Percentiles rank a stretch among this genome's conserved stretches.
phyloP scores from a whole-genome alignment of 2,888 invertebrate genomes.

The Dromius quadrimaculatus region DNA sequence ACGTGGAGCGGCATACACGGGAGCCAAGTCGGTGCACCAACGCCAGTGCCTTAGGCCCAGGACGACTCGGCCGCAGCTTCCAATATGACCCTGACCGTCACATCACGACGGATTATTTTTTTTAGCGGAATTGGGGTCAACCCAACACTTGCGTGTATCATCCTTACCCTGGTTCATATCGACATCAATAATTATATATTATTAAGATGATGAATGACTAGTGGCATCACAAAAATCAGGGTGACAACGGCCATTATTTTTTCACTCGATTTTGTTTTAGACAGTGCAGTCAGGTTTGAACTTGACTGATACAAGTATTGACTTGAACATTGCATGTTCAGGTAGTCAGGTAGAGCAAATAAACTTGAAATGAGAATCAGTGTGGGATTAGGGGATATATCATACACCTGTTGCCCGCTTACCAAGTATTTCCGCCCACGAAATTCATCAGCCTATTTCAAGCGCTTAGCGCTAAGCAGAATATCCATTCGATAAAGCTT shows the following conservation, averaged over 20 bases:
- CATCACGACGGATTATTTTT: conserved; percentile 27
- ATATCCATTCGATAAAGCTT: no score
- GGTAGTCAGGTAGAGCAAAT: conserved; percentile 25
- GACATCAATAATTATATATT: conserved; percentile 21
- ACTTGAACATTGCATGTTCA: no score
- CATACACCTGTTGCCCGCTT: conserved; percentile 13
- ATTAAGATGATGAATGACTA: conserved; percentile 38
- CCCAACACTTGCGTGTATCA: background rate
- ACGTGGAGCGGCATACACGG: conserved; percentile 15
- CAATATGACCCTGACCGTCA: conserved; percentile 33
- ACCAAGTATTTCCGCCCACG: conserved; percentile 1
- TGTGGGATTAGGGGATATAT: background rate
- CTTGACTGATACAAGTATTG: no score
- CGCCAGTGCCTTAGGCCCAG: background rate
- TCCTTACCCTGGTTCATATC: conserved; percentile 4
- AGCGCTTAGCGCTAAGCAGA: no score
- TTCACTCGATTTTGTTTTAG: no score
- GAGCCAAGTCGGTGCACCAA: conserved; percentile 1
- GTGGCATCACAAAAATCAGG: background rate
- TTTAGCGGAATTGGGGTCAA: conserved; percentile 45
- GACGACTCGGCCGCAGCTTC: conserved; percentile 8
- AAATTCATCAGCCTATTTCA: background rate
- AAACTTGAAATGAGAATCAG: background rate
- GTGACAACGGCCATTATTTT: background rate
- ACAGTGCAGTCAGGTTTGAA: conserved; percentile 1